Base-by-base conservation (phyloP, 2,888 invertebrate genomes). In the Drosophila silvestris region DNA sequence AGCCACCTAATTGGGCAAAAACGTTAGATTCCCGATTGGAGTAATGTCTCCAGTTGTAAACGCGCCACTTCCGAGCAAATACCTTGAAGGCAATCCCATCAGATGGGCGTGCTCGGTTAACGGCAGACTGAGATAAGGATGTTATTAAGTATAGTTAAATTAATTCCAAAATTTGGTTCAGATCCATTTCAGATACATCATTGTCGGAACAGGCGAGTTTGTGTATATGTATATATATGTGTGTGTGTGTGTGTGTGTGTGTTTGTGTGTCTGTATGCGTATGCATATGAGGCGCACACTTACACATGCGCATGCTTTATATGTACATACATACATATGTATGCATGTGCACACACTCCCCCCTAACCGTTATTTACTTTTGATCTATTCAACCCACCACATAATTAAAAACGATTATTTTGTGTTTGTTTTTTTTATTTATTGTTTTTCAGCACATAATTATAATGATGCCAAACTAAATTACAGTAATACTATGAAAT, bases 401-500 rank as follows among this genome's bases (percentile, higher is more conserved):
- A 22, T 35, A 26, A 26, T 30, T 2, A 69, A 30, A 6, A n/a
- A 4, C 12, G 19, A n/a, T 0, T n/a, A 2, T 12, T 52, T 52
- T 14, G 2, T 6, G 9, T 9, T 35, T 35, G 12, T n/a, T 4
- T 10, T 16, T n/a, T 30, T 53, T 39, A 26, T 33, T 44, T 53
- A 51, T 50, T 14, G 63, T 57, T 64, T 77, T 44, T 4, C 26
- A 26, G 52, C 26, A 52, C 12, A 32, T 44, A 37, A 28, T 28
- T 44, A 35, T 33, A n/a, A n/a, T 26, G 16, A 44, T 22, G 41
- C 26, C 37, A 26, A 68, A 41, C 37, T 14, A 35, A 57, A 39
- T 51, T 28, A 35, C 14, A 56, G 5, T 9, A 41, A 41, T 32
- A 47, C n/a, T 14, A 44, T 28, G 10, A 9, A 39, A 7, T 12